Conservation (phyloP, 1,140 invertebrate genomes). For the Papilio helenus region DNA sequence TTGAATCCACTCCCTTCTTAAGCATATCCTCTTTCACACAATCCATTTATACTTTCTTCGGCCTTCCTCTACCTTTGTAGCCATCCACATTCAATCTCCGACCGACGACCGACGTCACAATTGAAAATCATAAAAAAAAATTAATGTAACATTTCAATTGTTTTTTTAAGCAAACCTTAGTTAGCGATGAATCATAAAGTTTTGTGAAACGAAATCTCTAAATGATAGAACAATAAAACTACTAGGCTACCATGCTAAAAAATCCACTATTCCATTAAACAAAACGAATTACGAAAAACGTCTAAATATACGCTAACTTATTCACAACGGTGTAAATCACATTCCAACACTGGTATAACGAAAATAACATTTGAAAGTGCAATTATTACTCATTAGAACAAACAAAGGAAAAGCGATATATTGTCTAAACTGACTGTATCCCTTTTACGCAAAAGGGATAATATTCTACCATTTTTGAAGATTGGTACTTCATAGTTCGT, state of each 20-base stretch:
- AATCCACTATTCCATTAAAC: not conserved
- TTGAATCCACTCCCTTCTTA: too few species aligned
- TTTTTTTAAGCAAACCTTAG: not conserved
- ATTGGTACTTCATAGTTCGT: too few species aligned
- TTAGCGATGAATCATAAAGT: not conserved
- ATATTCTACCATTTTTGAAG: too few species aligned
- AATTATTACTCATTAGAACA: slow-evolving; percentile 9
- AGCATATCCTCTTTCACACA: too few species aligned
- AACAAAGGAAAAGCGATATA: not conserved
- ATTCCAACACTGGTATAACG: slow-evolving; percentile 3
- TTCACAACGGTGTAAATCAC: slow-evolving; percentile 6
- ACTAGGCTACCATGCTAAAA: not conserved
- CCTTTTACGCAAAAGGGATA: not conserved
- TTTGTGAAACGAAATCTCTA: not conserved
- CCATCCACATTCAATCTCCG: too few species aligned
- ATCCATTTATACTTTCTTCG: too few species aligned
- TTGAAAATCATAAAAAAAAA: too few species aligned
- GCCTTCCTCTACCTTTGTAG: too few species aligned
- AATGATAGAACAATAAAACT: not conserved
- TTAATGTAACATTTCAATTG: too few species aligned
- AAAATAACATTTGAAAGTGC: slow-evolving; percentile 32
- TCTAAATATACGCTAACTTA: slow-evolving; percentile 5
- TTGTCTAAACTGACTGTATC: not conserved
- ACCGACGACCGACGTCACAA: too few species aligned
- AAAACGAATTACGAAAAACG: not conserved